Base-by-base conservation (phyloP, 1,140 invertebrate species). In the Aphaenogaster floridana region DNA sequence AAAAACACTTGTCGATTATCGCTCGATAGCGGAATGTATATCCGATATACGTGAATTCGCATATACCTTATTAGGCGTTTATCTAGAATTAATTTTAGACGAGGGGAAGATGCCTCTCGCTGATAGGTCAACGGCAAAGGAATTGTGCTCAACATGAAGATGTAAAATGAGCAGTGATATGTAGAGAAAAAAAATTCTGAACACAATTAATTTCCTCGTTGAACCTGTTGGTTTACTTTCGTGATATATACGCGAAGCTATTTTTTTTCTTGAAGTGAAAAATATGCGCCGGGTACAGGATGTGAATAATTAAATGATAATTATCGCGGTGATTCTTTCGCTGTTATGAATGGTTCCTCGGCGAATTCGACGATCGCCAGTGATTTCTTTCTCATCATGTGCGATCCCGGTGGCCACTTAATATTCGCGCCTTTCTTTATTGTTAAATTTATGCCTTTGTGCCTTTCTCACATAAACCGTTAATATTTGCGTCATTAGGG, bases 301-400 rank as follows among this genome's bases (percentile, higher is more conserved):
- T 64, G 28, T 34, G 21, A 8, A 11, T 57, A 81, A 81, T 81
- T 81, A 68, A 80, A 79, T 64, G 77, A 39, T 78, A 48, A 78
- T 80, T 42, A 80, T 80, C 48, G 45, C 61, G 17, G 15, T 78
- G 21, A 39, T 66, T 66, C 21, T 21, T 39, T 52, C 1, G 61
- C 15, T 21, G 8, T 61, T 61, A 34, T 15, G 11, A 54, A 17
- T 63, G 4, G 9, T 36, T 42, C 13, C 54, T 64, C 13, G 3
- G 11, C 48, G 21, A 69, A 68, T 81, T 54, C 36, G 48, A 48
- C n/a, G 34, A 71, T 59, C 13, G 9, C 21, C 52, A 69, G 45
- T 17, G 48, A 54, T 28, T 61, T 66, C 5, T 64, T 28, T 28
- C 11, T 64, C 57, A n/a, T 79, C 50, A n/a, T 21, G 6, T 52